phyloP scores from a whole-genome alignment of 2,888 invertebrate genomes.

The Ceramica pisi region DNA sequence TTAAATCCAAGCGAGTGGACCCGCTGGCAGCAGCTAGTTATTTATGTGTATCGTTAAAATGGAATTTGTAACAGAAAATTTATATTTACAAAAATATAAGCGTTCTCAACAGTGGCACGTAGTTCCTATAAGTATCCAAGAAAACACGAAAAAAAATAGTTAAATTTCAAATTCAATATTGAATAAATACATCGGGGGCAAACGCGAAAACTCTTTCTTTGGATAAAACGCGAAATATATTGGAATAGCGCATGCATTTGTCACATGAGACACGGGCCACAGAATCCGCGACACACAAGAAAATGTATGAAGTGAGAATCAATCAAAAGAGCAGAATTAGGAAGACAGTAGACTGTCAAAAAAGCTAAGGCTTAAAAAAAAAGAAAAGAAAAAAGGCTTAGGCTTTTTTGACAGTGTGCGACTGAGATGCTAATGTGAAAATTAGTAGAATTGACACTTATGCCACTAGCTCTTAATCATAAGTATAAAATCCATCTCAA shows the following conservation, averaged over 20 bases:
- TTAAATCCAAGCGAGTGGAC: too few relatives aligned
- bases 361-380: too few relatives aligned
- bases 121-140: slow-evolving; percentile 15
- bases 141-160: slow-evolving; percentile 33
- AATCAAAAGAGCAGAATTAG: too few relatives aligned
- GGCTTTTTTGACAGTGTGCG: too few relatives aligned
- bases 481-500: too few relatives aligned
- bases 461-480: too few relatives aligned
- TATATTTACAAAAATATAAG: slow-evolving; percentile 3
- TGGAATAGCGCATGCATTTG: slow-evolving; percentile 64
- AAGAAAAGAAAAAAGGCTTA: too few relatives aligned
- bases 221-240: slow-evolving; percentile 55
- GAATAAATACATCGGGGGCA: slow-evolving; percentile 40
- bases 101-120: background rate
- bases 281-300: background rate
- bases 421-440: too few relatives aligned
- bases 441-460: too few relatives aligned
- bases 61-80: background rate
- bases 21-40: too few relatives aligned
- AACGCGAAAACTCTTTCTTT: slow-evolving; percentile 53
- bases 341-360: too few relatives aligned
- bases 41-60: background rate
- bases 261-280: slow-evolving; percentile 53
- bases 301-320: background rate
- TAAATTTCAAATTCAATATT: slow-evolving; percentile 51